Evolutionary conservation across 2,113 vertebrate species (phyloP), one percentile per base, ranked within the genome.

Genomic region (Oophaga pumilio): DNA sequence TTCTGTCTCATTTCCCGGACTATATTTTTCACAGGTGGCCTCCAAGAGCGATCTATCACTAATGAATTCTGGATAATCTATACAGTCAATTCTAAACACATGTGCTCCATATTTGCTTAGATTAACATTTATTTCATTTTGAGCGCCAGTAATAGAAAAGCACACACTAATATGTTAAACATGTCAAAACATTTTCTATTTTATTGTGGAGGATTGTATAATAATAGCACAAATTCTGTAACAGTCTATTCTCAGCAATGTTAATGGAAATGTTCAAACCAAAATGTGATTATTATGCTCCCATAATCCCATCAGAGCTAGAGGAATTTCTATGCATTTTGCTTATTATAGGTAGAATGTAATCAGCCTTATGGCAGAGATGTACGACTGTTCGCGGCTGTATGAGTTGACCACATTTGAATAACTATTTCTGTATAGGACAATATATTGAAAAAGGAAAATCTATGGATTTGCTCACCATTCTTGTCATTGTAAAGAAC

Each of bases 31-130:
- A 56, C 85, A 87, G 85, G 85, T 82, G 77, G 85, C 68, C 78
- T 87, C 78, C 66, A 82, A 50, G 52, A 52, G 49, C 26, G 77
- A 87, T 87, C 62, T 73, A 73, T 87, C 28, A 33, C 77, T 73
- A 86, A 87, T 81, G 78, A 28, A 52, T 62, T 87, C 56, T 82
- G 86, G 66, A 81, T 81, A 87, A 87, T 73, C 64, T 81, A 62
- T 82, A 62, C 26, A 74, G 74, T 26, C 66, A 82, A 82, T 82
- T 50, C 68, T 87, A 74, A 82, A 87, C 86, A 87, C 78, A 87
- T 87, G 86, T 82, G 86, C 52, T 62, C 59, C 81, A 59, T 24
- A 87, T 87, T 73, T 82, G 78, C 56, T 60, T 50, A 74, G 86
- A 81, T 82, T 87, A 62, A 74, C 66, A 71, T 87, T 82, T 82